These are phyloP conservation scores for Protonemura montana DNA, from an alignment of 2,888 invertebrate genomes.

Conservation along the genomic window DNA sequence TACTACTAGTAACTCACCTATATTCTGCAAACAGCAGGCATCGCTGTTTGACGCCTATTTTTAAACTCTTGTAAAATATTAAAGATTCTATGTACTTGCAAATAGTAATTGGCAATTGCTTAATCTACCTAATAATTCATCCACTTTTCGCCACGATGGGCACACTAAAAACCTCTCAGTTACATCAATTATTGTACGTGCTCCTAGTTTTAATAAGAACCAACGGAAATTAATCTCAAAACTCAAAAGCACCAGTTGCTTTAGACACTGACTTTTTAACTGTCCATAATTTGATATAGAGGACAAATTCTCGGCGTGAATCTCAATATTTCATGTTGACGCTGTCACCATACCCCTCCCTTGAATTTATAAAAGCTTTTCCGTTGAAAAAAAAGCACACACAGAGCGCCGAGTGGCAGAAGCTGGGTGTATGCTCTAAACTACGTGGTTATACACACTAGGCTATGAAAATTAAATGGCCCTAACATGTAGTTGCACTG, in stretches of 20 bases:
- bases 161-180: no score
- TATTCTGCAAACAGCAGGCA: no score
- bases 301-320: not conserved
- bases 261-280: not conserved
- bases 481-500: slow-evolving; percentile 46
- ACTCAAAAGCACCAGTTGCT: slow-evolving; percentile 7
- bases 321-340: slow-evolving; percentile 12
- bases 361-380: not conserved
- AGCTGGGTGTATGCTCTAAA: not conserved
- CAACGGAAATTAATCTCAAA: not conserved
- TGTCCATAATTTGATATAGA: slow-evolving; percentile 12
- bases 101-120: no score
- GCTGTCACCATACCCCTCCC: slow-evolving; percentile 12
- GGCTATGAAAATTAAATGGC: slow-evolving; percentile 50
- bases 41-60: no score
- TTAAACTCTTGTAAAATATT: no score
- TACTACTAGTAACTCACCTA: no score
- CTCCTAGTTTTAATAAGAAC: not conserved
- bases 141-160: no score
- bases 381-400: not conserved
- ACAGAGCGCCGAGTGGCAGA: not conserved
- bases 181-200: no score
- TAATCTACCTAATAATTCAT: no score
- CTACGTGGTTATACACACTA: slow-evolving; percentile 45
- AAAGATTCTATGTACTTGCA: no score